Evolutionary conservation across 2,113 vertebrate genomes (phyloP), one percentile per base, ranked within the genome.

Genomic region (Cyphomyrus plagiostoma): DNA sequence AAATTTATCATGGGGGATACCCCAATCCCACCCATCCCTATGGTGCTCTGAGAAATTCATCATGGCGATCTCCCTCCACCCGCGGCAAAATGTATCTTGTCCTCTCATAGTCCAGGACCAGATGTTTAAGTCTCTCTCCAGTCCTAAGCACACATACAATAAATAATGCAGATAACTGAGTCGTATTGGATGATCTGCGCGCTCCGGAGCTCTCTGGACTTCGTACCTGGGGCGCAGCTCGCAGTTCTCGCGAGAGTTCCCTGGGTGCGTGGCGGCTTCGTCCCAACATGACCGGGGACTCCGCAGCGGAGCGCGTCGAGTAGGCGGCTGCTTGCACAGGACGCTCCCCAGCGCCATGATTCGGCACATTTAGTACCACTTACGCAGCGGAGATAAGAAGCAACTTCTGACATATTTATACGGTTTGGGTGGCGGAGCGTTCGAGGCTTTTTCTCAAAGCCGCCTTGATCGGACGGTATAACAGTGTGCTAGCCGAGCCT

Each of bases 201-300:
- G 10, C 6, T 26, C 62, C 26, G n/a, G 3, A 30, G 62, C 62
- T 30, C 62, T 1, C 62, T 13, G 62, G 3, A 70, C 58, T 26
- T 66, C 58, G 9, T 66, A 66, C 62, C 83, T 26, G 83, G 0
- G 8, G 48, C 11, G 2, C 45, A 11, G 77, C 77, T 45, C 11
- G 62, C 3, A 70, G n/a, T 45, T 88, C 87, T 88, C 87, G 87
- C 87, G 87, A 88, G 87, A 62, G 56, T 88, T 56, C 19, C 17
- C 17, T n/a, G 39, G 53, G 56, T 66, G 45, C 87, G 87, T 42
- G 87, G 87, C 87, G 35, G 58, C 86, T 66, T 13, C 35, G 35
- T 21, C 87, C 53, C 53, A 66, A 62, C 87, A 88, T 46, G 35
- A 62, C 39, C 53, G 53, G 56, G 53, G 62, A 56, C 53, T 66